Percentiles rank a stretch among this genome's conserved stretches.
phyloP scores from a whole-genome alignment of 2,888 invertebrate genomes.

The Chorisops tibialis region DNA sequence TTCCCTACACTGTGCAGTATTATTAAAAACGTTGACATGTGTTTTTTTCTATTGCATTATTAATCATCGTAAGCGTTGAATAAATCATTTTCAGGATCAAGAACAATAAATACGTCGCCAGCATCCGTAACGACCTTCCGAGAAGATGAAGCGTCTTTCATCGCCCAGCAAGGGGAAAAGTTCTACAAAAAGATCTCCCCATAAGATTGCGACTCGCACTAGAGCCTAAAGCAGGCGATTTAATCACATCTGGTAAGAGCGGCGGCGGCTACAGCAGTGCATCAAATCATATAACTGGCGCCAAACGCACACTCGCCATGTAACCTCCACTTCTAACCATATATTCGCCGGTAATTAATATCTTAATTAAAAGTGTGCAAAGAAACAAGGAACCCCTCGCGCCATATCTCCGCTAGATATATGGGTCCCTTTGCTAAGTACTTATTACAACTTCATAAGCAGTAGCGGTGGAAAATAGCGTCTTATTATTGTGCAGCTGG shows the following conservation, averaged over 20 bases:
- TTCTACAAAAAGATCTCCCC: constrained; percentile 1
- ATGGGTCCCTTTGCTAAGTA: constrained; percentile 12
- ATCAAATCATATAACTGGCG: constrained; percentile 16
- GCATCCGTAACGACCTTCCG: constrained; percentile 14
- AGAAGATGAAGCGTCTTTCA: constrained; percentile 3
- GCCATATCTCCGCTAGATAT: constrained; percentile 15
- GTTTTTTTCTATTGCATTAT: no score
- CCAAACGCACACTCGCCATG: constrained; percentile 24
- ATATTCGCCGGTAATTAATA: constrained; percentile 30
- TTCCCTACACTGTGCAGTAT: no score
- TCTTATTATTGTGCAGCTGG: no score
- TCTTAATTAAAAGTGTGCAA: constrained; percentile 31
- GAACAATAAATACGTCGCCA: constrained; percentile 28
- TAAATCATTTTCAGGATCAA: constrained; percentile 21
- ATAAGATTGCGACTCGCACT: background rate
- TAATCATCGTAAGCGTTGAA: background rate
- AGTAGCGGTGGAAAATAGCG: no score
- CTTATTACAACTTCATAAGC: background rate
- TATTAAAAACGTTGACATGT: no score
- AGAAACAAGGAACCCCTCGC: constrained; percentile 21
- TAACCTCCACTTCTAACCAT: constrained; percentile 17
- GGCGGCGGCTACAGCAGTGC: background rate
- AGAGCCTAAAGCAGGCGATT: constrained; percentile 1
- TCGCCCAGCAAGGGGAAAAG: background rate
- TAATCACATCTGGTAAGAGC: constrained; percentile 13